Percentiles rank a stretch among this genome's conserved stretches.
Evolutionary conservation across 2,797 vertebrate species (phyloP).

Genomic region (Myripristis murdjan): DNA sequence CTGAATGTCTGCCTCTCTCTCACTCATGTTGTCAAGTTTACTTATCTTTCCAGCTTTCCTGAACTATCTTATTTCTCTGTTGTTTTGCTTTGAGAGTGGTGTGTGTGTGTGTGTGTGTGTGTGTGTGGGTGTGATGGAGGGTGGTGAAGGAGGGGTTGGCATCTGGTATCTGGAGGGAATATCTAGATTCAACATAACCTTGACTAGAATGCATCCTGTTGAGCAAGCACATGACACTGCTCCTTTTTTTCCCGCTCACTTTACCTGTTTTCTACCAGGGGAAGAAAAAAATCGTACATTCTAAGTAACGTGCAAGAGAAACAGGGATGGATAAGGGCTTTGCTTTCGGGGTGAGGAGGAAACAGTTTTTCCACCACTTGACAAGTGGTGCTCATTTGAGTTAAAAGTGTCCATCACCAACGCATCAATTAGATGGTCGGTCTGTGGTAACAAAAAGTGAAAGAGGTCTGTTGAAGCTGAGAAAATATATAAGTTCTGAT

Average conservation of each 20-base stretch:
- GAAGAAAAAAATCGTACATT: no score
- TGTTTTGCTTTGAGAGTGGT: conserved; percentile 55
- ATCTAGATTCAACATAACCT: conserved; percentile 66
- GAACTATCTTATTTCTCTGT: conserved; percentile 71
- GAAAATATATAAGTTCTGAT: no score
- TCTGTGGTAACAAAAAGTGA: no score
- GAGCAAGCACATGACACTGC: conserved; percentile 28
- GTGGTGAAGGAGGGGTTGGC: conserved; percentile 26
- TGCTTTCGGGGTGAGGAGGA: not conserved
- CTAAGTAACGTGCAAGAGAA: conserved; percentile 4
- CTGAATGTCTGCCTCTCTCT: conserved; percentile 40
- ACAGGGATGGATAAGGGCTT: not conserved
- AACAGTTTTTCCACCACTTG: no score
- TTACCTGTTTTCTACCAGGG: not conserved
- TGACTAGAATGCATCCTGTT: conserved; percentile 43
- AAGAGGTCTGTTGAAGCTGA: no score
- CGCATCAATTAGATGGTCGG: no score
- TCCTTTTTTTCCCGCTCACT: conserved; percentile 22
- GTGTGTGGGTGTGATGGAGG: not conserved
- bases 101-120: no score
- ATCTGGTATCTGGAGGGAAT: conserved; percentile 62
- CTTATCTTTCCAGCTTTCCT: conserved; percentile 64
- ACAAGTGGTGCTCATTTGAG: no score
- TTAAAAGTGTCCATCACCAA: no score
- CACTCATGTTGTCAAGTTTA: conserved; percentile 63